Evolutionary conservation across 2,888 invertebrate genomes (phyloP), one percentile per base, ranked within the genome.

Genomic region (Epistrophella euchroma): DNA sequence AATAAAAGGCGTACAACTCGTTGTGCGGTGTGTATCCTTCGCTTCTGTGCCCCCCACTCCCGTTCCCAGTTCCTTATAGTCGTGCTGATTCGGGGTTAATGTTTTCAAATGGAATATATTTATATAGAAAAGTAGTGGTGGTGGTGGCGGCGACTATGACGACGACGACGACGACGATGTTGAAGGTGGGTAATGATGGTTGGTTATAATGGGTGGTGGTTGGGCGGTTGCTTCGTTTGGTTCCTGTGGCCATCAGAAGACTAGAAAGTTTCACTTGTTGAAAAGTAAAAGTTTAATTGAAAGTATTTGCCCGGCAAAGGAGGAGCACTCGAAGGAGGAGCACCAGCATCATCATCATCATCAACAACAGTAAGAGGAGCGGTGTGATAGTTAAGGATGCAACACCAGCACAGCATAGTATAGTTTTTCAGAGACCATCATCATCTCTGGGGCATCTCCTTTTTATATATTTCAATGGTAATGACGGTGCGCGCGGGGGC

Each of bases 251-350:
- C 35, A 47, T 37, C 35, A 37, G 9, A 60, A 60, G 86, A 86
- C 86, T 82, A 82, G 74, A 86, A 82, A 82, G 82, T 86, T 86
- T 86, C 86, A 86, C 86, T 86, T 86, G 86, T 86, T 86, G 86
- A 86, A 86, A 86, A 86, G 86, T 86, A 86, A 86, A 86, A 86
- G 86, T 86, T 86, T 86, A 86, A 86, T 86, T 86, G 86, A 86
- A 86, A 86, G 86, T 86, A 86, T 86, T 86, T 82, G 86, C 86
- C 71, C 81, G 73, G 81, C 85, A 81, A 68, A 76, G 72, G 76
- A 76, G 60, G 60, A 60, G 50, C 66, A 40, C 75, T 86, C 68
- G 62, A 81, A 86, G 85, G 77, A 81, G 73, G 55, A 50, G 77
- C 40, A 10, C 22, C 15, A 37, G 4, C 19, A 17, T 0, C 19